phyloP scores from a whole-genome alignment of 2,113 vertebrate genomes.

The Talpa occidentalis region DNA sequence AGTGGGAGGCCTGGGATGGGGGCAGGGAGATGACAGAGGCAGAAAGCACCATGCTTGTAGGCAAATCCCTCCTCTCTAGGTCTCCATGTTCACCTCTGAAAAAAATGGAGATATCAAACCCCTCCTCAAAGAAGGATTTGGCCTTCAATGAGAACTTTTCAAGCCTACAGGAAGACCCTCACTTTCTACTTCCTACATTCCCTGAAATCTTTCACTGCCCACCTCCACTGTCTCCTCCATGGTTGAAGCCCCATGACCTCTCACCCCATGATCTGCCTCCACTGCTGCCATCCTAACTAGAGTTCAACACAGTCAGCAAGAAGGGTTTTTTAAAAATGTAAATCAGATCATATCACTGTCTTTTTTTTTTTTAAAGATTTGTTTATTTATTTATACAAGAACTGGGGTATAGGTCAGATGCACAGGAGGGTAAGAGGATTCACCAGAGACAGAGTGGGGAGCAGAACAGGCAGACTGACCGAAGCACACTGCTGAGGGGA shows the following conservation, averaged over 20 bases:
- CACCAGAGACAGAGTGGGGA: too few species aligned
- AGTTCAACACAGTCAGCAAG: not conserved
- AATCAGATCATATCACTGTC: not conserved
- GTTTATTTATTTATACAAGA: too few species aligned
- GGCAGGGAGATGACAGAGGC: not conserved
- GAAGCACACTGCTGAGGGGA: too few species aligned
- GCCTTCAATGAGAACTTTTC: not conserved
- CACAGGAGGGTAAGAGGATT: too few species aligned
- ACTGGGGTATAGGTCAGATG: too few species aligned
- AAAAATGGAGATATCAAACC: not conserved
- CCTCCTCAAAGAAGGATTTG: not conserved
- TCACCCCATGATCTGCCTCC: not conserved
- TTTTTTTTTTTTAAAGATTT: too few species aligned
- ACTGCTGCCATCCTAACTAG: not conserved
- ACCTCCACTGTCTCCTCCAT: not conserved
- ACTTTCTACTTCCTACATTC: not conserved
- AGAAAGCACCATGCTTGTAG: fast-evolving
- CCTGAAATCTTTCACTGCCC: not conserved
- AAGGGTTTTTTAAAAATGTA: not conserved
- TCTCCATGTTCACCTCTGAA: not conserved
- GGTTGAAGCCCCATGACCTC: not conserved
- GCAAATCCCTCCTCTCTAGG: not conserved
- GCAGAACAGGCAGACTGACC: too few species aligned
- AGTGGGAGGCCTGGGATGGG: fast-evolving
- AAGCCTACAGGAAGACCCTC: not conserved